These are phyloP conservation scores for Argyra leucocephala DNA, from an alignment of 2,888 invertebrate species.

Conservation along the genomic window DNA sequence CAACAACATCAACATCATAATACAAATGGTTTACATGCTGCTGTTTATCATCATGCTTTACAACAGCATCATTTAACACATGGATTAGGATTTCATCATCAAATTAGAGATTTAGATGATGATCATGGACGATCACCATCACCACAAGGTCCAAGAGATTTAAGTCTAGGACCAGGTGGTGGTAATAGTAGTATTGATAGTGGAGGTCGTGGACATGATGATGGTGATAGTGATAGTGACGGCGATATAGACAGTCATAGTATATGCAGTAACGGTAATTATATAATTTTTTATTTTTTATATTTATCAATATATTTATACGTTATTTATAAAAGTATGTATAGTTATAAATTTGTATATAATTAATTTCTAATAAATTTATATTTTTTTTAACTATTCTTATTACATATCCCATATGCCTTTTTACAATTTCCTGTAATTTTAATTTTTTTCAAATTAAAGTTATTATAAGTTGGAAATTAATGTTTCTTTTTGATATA, in stretches of 20 bases:
- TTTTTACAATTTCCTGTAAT: no score
- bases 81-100: constrained; percentile 25
- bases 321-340: no score
- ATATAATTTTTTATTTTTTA: background rate
- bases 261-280: constrained; percentile 31
- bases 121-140: constrained; percentile 41
- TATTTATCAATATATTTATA: no score
- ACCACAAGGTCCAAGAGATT: constrained; percentile 34
- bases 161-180: constrained; percentile 27
- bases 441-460: no score
- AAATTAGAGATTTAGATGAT: constrained; percentile 24
- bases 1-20: constrained; percentile 32
- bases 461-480: no score
- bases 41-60: constrained; percentile 26
- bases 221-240: constrained; percentile 44
- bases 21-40: constrained; percentile 25
- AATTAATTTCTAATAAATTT: no score
- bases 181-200: constrained; percentile 18
- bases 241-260: constrained; percentile 35
- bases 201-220: constrained; percentile 39
- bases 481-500: no score
- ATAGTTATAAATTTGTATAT: no score
- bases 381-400: no score
- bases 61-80: constrained; percentile 25
- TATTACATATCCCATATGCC: no score